Evolutionary conservation across 2,888 invertebrate species (phyloP).

Genomic region (Apamea sordens): DNA sequence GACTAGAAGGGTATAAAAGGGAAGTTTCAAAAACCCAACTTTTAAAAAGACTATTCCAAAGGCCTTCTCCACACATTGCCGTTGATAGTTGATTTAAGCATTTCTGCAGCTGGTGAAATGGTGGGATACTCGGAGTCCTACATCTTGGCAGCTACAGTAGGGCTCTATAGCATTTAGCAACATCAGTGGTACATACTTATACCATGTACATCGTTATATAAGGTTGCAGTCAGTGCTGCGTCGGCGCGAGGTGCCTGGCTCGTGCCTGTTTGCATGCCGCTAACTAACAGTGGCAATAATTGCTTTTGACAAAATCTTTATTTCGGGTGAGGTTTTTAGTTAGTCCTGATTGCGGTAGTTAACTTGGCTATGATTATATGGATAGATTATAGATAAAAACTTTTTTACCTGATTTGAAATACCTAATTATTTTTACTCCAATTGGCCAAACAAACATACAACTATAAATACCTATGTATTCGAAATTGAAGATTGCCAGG

Average conservation of each 20-base stretch:
- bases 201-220: not conserved
- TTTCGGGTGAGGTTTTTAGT: too few relatives aligned
- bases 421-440: not conserved
- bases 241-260: not conserved
- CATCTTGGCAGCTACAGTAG: not conserved
- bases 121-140: not conserved
- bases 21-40: not conserved
- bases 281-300: not conserved
- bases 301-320: not conserved
- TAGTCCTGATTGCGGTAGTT: not conserved
- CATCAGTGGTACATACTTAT: too few relatives aligned
- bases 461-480: not conserved
- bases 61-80: not conserved
- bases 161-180: too few relatives aligned
- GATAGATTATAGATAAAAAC: not conserved
- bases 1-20: not conserved
- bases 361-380: not conserved
- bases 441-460: not conserved
- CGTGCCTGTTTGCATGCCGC: not conserved
- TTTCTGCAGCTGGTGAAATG: not conserved
- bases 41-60: not conserved
- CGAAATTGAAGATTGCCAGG: not conserved
- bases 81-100: not conserved
- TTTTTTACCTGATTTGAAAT: not conserved
- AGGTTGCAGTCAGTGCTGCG: too few relatives aligned